phyloP scores from a whole-genome alignment of 2,113 vertebrate species.

The Eptesicus fuscus region DNA sequence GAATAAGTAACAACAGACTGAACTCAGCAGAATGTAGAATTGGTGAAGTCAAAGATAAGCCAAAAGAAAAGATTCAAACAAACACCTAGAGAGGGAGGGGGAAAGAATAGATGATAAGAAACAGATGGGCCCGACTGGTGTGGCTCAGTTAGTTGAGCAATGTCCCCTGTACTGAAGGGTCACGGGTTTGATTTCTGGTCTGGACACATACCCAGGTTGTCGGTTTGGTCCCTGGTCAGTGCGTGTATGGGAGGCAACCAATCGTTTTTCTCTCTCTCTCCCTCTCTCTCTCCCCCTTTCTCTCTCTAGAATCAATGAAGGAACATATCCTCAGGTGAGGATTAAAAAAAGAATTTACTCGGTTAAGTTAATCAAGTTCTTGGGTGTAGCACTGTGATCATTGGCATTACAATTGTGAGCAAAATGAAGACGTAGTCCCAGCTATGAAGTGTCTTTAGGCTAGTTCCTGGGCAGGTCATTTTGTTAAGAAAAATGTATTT shows the following conservation, averaged over 20 bases:
- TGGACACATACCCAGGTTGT: neutral
- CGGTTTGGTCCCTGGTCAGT: neutral
- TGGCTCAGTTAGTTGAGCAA: neutral
- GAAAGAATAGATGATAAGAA: too few relatives aligned
- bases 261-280: neutral
- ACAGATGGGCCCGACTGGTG: too few relatives aligned
- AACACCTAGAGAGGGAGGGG: too few relatives aligned
- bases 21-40: too few relatives aligned
- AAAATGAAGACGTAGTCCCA: neutral
- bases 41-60: too few relatives aligned
- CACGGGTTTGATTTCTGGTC: neutral
- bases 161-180: neutral
- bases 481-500: neutral
- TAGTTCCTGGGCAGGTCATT: neutral
- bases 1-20: too few relatives aligned
- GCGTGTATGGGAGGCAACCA: neutral
- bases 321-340: neutral
- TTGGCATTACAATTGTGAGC: neutral
- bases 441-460: neutral
- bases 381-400: neutral
- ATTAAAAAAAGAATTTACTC: neutral
- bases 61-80: too few relatives aligned
- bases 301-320: neutral
- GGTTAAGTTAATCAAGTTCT: neutral
- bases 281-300: too few relatives aligned